A percentile compares a stretch with the other conserved stretches of the same genome.
These are phyloP conservation scores for Thaumatotibia leucotreta DNA, from an alignment of 1,140 invertebrate species.

Conservation along the genomic window DNA sequence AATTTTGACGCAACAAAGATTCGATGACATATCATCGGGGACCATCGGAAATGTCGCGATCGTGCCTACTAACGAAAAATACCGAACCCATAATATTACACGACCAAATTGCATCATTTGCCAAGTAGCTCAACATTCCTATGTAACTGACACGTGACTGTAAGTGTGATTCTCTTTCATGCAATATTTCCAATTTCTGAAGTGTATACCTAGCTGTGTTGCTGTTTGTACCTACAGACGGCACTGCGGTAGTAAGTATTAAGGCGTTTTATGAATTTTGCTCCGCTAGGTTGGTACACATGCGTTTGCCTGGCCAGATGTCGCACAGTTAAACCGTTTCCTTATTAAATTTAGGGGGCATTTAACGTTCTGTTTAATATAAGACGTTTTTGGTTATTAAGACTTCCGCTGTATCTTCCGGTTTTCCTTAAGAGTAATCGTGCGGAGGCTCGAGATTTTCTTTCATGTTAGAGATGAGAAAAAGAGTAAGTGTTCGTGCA, in stretches of 20 bases:
- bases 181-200: no score
- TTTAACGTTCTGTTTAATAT: constrained; percentile 18
- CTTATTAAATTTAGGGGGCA: constrained; percentile 25
- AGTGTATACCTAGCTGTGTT: no score
- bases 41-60: no score
- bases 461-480: background rate
- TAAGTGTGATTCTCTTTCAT: no score
- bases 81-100: no score
- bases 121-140: no score
- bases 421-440: constrained; percentile 9
- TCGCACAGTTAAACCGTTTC: constrained; percentile 13
- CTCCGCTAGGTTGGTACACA: constrained; percentile 12
- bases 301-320: constrained; percentile 19
- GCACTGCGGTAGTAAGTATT: constrained; percentile 18
- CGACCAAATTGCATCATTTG: no score
- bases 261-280: constrained; percentile 25
- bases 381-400: constrained; percentile 10
- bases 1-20: no score
- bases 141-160: no score
- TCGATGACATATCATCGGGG: no score
- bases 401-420: constrained; percentile 4
- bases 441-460: background rate
- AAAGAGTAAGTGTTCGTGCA: background rate
- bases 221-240: no score
- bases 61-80: no score